Conservation (phyloP, 2,113 vertebrate species). For the Coracopsis vasa region DNA sequence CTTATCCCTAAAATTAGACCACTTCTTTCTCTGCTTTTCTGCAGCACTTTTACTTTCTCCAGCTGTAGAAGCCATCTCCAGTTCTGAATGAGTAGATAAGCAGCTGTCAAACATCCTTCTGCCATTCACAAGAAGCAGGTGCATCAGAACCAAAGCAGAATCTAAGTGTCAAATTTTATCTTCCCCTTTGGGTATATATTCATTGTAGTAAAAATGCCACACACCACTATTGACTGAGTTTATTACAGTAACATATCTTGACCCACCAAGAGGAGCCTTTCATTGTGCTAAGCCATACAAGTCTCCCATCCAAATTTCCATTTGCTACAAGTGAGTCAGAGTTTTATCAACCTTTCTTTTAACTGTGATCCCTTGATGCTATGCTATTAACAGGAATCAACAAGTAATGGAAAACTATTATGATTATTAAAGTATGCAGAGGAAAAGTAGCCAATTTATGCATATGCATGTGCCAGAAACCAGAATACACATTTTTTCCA, state of each 20-base stretch:
- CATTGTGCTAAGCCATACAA: neutral
- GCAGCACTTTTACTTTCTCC: neutral
- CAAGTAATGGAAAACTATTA: conserved; percentile 51
- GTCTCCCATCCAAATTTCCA: neutral
- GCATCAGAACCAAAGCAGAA: neutral
- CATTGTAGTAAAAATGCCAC: neutral
- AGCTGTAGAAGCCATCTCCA: neutral
- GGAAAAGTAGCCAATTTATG: conserved; percentile 6
- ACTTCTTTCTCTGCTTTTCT: neutral
- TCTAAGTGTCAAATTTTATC: neutral
- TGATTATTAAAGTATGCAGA: conserved; percentile 29
- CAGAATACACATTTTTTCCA: conserved; percentile 57
- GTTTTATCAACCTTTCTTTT: neutral
- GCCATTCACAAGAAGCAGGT: conserved; percentile 11
- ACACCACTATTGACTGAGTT: neutral
- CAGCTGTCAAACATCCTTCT: neutral
- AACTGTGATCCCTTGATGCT: neutral
- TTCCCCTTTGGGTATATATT: neutral
- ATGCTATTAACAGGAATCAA: neutral
- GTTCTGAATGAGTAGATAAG: conserved; percentile 1
- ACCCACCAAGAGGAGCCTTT: neutral
- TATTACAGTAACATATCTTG: neutral
- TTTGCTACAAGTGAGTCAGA: neutral
- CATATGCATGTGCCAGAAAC: conserved; percentile 40
- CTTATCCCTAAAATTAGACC: neutral